Percentiles rank a stretch among this genome's conserved stretches.
These are phyloP conservation scores for Gymnarchus niloticus DNA, from an alignment of 2,113 vertebrate genomes.

Conservation along the genomic window DNA sequence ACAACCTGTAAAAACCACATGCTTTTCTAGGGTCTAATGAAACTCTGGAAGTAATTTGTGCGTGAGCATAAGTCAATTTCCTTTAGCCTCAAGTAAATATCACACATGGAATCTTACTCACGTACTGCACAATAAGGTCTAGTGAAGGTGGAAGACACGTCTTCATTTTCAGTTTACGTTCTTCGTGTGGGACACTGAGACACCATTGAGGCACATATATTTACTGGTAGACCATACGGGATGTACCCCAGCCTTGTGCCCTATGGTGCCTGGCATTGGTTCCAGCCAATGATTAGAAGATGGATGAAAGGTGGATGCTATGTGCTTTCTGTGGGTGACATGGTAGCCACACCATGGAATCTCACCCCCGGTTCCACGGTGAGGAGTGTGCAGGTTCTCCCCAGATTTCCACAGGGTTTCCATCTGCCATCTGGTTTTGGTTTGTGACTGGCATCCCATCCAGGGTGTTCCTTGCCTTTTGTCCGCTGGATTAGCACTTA, in stretches of 20 bases:
- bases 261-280: too few species aligned
- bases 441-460: neutral
- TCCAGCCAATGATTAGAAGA: too few species aligned
- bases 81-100: neutral
- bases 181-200: neutral
- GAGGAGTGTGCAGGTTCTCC: neutral
- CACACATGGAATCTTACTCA: neutral
- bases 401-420: neutral
- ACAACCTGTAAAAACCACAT: neutral
- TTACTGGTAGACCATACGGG: too few species aligned
- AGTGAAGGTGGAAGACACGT: neutral
- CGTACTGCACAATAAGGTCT: neutral
- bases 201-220: too few species aligned
- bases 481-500: neutral
- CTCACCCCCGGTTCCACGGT: neutral
- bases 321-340: neutral
- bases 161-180: neutral
- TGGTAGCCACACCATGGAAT: neutral
- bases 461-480: neutral
- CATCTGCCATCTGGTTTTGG: neutral
- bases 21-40: neutral
- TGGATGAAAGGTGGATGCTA: too few species aligned
- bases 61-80: neutral
- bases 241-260: too few species aligned
- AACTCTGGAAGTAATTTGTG: neutral